Evolutionary conservation across 1,140 invertebrate genomes (phyloP).

Genomic region (Halotydeus destructor): DNA sequence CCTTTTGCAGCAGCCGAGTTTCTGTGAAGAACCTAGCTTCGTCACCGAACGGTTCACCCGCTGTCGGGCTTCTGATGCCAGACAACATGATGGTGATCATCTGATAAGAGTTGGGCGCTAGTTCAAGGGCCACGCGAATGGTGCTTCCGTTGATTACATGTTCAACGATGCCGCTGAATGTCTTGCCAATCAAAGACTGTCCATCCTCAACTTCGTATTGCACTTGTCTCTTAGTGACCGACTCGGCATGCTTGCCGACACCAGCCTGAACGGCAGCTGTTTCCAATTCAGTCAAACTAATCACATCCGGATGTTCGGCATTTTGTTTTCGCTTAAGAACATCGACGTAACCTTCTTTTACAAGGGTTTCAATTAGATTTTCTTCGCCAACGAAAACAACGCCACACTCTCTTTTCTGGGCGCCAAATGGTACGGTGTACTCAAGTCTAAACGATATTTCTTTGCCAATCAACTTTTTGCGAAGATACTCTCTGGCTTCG

Average conservation of each 20-base stretch:
- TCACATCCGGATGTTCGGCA: constrained; percentile 24
- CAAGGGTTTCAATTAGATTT: constrained; percentile 64
- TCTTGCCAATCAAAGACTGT: constrained; percentile 40
- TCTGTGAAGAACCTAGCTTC: constrained; percentile 82
- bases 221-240: constrained; percentile 56
- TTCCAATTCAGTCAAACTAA: constrained; percentile 60
- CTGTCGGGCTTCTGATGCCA: constrained; percentile 41
- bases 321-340: constrained; percentile 26
- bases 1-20: constrained; percentile 65
- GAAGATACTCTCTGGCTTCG: constrained; percentile 87
- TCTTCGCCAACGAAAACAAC: constrained; percentile 26
- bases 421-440: constrained; percentile 69
- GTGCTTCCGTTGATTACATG: constrained; percentile 92
- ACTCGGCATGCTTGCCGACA: constrained; percentile 43
- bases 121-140: constrained; percentile 50
- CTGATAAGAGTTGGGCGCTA: constrained; percentile 50
- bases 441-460: constrained; percentile 73
- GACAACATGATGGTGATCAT: constrained; percentile 82
- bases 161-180: constrained; percentile 61
- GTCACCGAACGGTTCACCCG: constrained; percentile 42
- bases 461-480: constrained; percentile 88
- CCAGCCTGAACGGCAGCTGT: constrained; percentile 61
- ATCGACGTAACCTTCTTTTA: constrained; percentile 64
- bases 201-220: constrained; percentile 48
- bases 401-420: constrained; percentile 11